Conservation (phyloP, 2,888 invertebrate species). For the Tipula lateralis region DNA sequence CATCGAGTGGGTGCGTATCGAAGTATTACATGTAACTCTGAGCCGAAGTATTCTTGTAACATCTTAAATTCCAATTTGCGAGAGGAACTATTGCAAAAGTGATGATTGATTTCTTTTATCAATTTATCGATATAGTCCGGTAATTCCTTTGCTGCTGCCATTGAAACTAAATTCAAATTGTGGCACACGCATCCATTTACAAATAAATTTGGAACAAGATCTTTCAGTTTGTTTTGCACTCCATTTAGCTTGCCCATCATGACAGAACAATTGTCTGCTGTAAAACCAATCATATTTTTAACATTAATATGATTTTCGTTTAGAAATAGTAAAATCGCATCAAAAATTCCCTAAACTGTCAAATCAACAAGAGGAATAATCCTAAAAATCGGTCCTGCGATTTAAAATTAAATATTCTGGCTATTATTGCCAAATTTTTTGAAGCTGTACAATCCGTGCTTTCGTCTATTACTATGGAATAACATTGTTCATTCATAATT, state of each 20-base stretch:
- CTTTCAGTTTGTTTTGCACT: neutral
- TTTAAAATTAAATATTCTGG: neutral
- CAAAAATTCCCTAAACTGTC: neutral
- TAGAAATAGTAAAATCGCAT: neutral
- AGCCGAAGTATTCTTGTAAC: too few species aligned
- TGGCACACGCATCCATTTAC: too few species aligned
- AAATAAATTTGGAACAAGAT: neutral
- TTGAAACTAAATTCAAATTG: neutral
- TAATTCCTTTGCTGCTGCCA: neutral
- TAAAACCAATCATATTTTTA: neutral
- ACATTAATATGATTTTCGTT: neutral
- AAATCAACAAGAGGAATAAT: neutral
- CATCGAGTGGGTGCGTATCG: neutral
- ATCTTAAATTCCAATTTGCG: too few species aligned
- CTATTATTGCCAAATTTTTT: conserved; percentile 30
- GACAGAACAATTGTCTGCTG: too few species aligned
- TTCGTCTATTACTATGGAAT: conserved; percentile 33
- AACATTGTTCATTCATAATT: conserved; percentile 31
- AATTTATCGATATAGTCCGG: neutral
- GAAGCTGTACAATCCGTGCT: conserved; percentile 31
- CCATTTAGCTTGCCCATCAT: too few species aligned
- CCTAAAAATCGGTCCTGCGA: neutral
- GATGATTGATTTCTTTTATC: too few species aligned
- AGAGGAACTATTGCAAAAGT: too few species aligned
- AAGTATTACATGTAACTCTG: neutral